Evolutionary conservation across 1,140 invertebrate genomes (phyloP).

Genomic region (Papilio xuthus): DNA sequence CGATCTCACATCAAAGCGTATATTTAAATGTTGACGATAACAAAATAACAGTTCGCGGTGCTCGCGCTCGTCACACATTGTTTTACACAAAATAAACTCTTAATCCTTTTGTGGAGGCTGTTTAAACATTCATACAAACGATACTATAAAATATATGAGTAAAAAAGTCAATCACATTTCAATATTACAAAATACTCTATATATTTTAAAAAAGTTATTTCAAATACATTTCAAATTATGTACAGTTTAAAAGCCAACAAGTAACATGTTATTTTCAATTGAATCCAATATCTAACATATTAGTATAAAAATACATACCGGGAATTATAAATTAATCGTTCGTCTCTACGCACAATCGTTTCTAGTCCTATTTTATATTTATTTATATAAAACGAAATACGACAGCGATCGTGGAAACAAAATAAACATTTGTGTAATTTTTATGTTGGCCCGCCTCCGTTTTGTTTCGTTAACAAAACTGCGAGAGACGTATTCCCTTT

Average conservation of each 20-base stretch:
- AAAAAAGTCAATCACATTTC: neutral
- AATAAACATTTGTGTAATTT: slow-evolving; percentile 26
- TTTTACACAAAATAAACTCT: slow-evolving; percentile 52
- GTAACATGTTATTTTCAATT: neutral
- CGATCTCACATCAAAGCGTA: slow-evolving; percentile 64
- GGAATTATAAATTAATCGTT: neutral
- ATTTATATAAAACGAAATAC: neutral
- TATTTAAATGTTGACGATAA: slow-evolving; percentile 66
- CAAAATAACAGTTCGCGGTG: slow-evolving; percentile 57
- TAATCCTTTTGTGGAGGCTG: slow-evolving; percentile 39
- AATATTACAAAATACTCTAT: neutral
- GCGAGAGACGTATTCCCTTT: slow-evolving; percentile 6
- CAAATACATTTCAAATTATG: neutral
- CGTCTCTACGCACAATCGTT: neutral
- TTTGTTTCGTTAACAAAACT: slow-evolving; percentile 21
- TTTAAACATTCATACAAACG: neutral
- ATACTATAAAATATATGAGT: neutral
- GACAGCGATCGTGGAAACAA: neutral
- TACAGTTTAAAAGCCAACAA: too few species aligned
- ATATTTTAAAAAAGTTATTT: neutral
- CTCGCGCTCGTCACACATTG: slow-evolving; percentile 52
- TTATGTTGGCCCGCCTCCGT: slow-evolving; percentile 5
- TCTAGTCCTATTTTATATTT: neutral
- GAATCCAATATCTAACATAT: too few species aligned
- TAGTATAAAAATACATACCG: neutral